phyloP scores from a whole-genome alignment of 2,113 vertebrate species.

The Willisornis vidua region DNA sequence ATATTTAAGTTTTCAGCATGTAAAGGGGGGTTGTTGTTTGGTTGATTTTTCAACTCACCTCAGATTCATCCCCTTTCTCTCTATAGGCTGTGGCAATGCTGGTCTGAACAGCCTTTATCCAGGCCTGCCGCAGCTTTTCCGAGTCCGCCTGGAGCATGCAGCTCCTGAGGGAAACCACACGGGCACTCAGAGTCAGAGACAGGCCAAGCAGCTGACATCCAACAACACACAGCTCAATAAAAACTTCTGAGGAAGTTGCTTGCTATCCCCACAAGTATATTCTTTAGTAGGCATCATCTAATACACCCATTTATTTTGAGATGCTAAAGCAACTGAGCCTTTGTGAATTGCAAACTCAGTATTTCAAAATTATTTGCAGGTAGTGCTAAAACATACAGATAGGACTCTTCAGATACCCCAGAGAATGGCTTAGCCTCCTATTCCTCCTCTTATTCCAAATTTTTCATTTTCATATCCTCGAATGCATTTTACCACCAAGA shows the following conservation, averaged over 20 bases:
- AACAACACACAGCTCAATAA: neutral
- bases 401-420: neutral
- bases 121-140: slow-evolving; percentile 92
- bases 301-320: neutral
- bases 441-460: neutral
- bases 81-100: slow-evolving; percentile 97
- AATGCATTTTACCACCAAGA: neutral
- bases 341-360: neutral
- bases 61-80: slow-evolving; percentile 88
- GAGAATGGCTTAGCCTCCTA: neutral
- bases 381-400: neutral
- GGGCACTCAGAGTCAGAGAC: neutral
- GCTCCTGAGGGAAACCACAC: slow-evolving; percentile 78
- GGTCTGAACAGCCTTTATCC: slow-evolving; percentile 97
- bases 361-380: neutral
- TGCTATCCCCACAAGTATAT: neutral
- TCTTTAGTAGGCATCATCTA: neutral
- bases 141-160: slow-evolving; percentile 98
- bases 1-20: neutral
- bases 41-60: slow-evolving; percentile 73
- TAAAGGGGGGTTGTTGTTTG: rapidly evolving
- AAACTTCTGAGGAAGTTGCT: neutral
- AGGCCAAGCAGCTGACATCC: neutral
- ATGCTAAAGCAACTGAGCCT: neutral
- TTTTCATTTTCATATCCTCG: neutral